These are phyloP conservation scores for Elymnias hypermnestra DNA, from an alignment of 1,140 invertebrate genomes.

Conservation along the genomic window DNA sequence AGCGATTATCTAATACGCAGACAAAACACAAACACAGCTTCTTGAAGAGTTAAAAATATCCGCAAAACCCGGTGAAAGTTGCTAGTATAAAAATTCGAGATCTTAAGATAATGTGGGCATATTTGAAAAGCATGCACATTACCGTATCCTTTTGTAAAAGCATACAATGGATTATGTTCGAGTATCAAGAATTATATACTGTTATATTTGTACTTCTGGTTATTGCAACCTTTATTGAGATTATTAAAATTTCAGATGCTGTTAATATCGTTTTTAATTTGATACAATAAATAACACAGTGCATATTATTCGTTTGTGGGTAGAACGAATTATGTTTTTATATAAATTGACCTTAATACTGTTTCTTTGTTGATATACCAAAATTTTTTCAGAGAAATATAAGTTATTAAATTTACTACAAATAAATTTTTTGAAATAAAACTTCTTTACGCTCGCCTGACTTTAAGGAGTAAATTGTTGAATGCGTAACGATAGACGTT, in stretches of 20 bases:
- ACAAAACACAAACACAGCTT: conserved; percentile 47
- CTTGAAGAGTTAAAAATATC: conserved; percentile 32
- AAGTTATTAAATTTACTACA: too few species aligned
- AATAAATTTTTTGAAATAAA: too few species aligned
- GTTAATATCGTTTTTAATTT: not conserved
- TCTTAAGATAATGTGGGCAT: conserved; percentile 39
- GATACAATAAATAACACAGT: not conserved
- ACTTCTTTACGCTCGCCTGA: too few species aligned
- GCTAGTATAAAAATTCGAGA: conserved; percentile 36
- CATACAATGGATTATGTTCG: conserved; percentile 20
- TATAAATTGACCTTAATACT: too few species aligned
- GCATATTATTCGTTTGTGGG: too few species aligned
- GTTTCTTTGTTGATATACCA: too few species aligned
- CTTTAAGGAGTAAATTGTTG: too few species aligned
- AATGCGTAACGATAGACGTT: too few species aligned
- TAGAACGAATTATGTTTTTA: too few species aligned
- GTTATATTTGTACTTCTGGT: conserved; percentile 27
- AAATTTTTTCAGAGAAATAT: too few species aligned
- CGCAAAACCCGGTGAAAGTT: conserved; percentile 50
- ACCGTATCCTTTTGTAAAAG: conserved; percentile 43
- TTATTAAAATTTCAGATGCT: not conserved
- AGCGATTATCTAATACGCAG: conserved; percentile 44
- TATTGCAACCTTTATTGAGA: not conserved
- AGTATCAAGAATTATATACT: conserved; percentile 8
- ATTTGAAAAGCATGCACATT: conserved; percentile 40